A percentile compares a stretch with the other conserved stretches of the same genome.
Conservation (phyloP, 1,140 invertebrate genomes). For the Lamellibrachia luymesi region DNA sequence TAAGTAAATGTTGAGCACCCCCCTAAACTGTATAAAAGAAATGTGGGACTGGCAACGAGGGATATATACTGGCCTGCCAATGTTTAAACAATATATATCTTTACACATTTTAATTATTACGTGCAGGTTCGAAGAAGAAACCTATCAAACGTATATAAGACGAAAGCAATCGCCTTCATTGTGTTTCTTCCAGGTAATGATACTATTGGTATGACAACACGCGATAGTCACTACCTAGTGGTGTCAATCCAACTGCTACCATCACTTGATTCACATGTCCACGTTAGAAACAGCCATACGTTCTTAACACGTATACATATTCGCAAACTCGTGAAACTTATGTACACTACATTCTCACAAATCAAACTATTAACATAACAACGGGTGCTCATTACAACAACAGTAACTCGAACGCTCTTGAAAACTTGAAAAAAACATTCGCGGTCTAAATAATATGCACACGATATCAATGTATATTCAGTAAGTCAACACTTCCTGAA, state of each 20-base stretch:
- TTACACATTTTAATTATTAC: too few species aligned
- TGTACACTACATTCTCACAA: neutral
- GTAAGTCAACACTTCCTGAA: neutral
- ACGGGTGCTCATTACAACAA: neutral
- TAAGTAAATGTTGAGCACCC: too few species aligned
- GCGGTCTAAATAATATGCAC: neutral
- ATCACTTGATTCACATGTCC: neutral
- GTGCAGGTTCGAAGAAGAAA: too few species aligned
- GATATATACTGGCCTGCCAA: too few species aligned
- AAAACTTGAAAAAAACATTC: neutral
- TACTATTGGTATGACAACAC: too few species aligned
- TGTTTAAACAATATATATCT: too few species aligned
- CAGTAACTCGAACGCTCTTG: neutral
- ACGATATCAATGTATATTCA: neutral
- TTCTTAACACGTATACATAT: too few species aligned
- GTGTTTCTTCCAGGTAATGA: too few species aligned
- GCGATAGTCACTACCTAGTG: neutral
- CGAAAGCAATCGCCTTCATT: too few species aligned
- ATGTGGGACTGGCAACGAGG: too few species aligned
- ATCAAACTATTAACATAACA: neutral
- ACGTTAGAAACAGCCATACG: neutral
- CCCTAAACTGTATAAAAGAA: too few species aligned
- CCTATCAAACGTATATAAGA: too few species aligned
- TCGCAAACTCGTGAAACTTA: neutral
- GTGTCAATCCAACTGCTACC: neutral